phyloP scores from a whole-genome alignment of 2,797 vertebrate genomes.

The Sparidentex hasta region DNA sequence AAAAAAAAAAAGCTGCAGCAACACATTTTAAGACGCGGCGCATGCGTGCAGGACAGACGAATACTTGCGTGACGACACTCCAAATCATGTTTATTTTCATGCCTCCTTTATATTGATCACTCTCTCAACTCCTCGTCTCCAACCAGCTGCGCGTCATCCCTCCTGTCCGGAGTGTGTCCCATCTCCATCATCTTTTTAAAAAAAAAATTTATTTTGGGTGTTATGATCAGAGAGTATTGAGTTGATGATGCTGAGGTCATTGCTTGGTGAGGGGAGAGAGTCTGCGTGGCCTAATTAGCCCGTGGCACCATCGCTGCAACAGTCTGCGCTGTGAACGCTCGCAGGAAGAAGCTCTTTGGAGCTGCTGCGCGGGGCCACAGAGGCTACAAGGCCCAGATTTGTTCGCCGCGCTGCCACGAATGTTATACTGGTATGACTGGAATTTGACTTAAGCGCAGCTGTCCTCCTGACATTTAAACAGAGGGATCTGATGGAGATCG shows the following conservation, averaged over 20 bases:
- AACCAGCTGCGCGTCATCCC: constrained; percentile 57
- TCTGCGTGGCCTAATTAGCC: constrained; percentile 75
- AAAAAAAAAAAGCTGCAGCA: constrained; percentile 7
- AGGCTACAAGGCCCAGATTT: constrained; percentile 60
- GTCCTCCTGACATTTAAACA: constrained; percentile 59
- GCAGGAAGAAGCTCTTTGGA: constrained; percentile 65
- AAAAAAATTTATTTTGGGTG: too few relatives aligned
- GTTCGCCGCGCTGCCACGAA: constrained; percentile 47
- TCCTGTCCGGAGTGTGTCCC: constrained; percentile 37
- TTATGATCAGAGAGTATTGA: constrained; percentile 66
- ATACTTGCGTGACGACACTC: constrained; percentile 1
- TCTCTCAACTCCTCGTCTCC: constrained; percentile 41
- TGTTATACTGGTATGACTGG: constrained; percentile 60
- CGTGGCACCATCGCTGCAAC: constrained; percentile 53
- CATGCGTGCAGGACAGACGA: neutral
- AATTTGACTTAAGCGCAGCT: constrained; percentile 66
- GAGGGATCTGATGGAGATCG: constrained; percentile 32
- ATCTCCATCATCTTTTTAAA: too few relatives aligned
- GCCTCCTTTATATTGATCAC: constrained; percentile 43
- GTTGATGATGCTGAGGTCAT: constrained; percentile 62
- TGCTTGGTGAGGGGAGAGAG: constrained; percentile 55
- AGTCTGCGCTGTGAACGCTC: constrained; percentile 57
- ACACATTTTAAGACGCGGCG: neutral
- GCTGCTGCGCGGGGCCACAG: constrained; percentile 54
- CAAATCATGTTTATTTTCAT: constrained; percentile 25